A percentile compares a stretch with the other conserved stretches of the same genome.
Evolutionary conservation across 2,113 vertebrate genomes (phyloP).

Genomic region (Hemicordylus capensis): DNA sequence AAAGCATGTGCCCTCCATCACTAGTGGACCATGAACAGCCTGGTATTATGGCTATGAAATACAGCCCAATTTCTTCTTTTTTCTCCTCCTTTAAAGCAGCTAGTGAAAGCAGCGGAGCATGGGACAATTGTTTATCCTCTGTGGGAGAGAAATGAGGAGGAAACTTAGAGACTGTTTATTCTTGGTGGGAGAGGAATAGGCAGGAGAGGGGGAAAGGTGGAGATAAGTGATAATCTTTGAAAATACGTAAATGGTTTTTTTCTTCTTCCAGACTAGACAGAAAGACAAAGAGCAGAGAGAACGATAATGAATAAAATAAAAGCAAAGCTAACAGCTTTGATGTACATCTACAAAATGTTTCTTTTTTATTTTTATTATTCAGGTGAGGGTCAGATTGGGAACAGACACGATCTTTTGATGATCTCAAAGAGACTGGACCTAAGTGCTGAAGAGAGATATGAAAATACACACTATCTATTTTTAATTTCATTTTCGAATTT

Average conservation of each 20-base stretch:
- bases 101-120: not conserved
- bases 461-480: not conserved
- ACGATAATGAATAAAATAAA: not conserved
- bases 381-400: not conserved
- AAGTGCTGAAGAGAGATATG: not conserved
- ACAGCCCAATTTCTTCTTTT: not conserved
- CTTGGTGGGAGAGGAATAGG: not conserved
- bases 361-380: not conserved
- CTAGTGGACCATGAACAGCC: accelerated
- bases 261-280: not conserved
- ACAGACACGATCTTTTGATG: not conserved
- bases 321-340: not conserved
- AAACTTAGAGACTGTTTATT: not conserved
- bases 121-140: conserved; percentile 15
- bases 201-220: not conserved
- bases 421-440: not conserved
- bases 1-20: not conserved
- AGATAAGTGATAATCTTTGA: accelerated
- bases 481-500: not conserved
- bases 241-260: not conserved
- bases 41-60: not conserved
- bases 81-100: not conserved
- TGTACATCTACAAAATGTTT: not conserved
- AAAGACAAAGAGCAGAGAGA: not conserved
- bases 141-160: not conserved